Conservation (phyloP, 2,888 invertebrate genomes). For the Torymus auratus region DNA sequence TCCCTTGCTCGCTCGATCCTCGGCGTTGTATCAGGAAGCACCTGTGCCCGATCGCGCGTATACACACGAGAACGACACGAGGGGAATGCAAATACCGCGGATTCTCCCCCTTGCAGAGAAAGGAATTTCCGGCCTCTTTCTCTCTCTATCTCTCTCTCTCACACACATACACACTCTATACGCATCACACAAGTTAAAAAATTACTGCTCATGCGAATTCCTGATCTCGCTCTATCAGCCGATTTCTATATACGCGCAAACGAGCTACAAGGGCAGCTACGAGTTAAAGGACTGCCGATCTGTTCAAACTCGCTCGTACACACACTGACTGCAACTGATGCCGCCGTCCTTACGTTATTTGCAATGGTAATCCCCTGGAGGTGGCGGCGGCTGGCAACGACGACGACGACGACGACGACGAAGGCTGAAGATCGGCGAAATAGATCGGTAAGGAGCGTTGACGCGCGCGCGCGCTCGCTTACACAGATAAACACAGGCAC, state of each 20-base stretch:
- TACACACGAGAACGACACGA: constrained; percentile 42
- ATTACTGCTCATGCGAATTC: background rate
- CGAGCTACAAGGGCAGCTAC: too few species aligned
- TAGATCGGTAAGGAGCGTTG: background rate
- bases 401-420: background rate
- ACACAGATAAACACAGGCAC: too few species aligned
- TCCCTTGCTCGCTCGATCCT: too few species aligned
- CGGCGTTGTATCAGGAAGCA: constrained; percentile 54
- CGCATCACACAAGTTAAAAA: constrained; percentile 1
- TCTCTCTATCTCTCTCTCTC: constrained; percentile 19
- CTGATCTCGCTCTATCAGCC: too few species aligned
- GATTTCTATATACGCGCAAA: too few species aligned
- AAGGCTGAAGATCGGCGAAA: background rate
- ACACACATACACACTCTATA: background rate
- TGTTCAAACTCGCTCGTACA: too few species aligned
- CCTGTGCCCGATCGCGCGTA: constrained; percentile 56
- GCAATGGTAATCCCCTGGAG: constrained; percentile 3
- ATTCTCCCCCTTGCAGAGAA: constrained; percentile 53
- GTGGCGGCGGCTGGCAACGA: background rate
- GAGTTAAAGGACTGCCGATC: too few species aligned
- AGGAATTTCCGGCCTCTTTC: constrained; percentile 59
- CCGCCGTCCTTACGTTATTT: constrained; percentile 6
- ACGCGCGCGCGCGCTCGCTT: background rate
- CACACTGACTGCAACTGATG: too few species aligned
- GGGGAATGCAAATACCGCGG: constrained; percentile 59